These are phyloP conservation scores for Palloptera scutellata DNA, from an alignment of 2,888 invertebrate genomes.

Conservation along the genomic window DNA sequence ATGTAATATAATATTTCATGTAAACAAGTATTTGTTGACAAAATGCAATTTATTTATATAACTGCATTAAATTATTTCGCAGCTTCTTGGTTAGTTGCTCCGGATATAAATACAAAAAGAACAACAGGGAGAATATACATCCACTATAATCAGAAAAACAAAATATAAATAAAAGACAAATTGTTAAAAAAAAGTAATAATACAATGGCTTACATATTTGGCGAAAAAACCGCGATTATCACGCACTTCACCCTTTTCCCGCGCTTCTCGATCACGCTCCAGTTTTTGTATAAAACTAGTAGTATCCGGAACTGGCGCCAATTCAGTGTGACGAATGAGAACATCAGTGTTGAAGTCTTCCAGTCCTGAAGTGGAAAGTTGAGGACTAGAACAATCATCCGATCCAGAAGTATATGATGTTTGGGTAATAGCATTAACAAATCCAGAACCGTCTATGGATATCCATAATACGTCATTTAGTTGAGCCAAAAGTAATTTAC, in stretches of 20 bases:
- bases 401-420: constrained; percentile 67
- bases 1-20: too few species aligned
- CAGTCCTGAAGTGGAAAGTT: constrained; percentile 59
- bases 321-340: constrained; percentile 79
- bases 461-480: constrained; percentile 81
- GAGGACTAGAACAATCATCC: constrained; percentile 43
- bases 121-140: constrained; percentile 97
- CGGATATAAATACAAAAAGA: constrained; percentile 88
- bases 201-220: constrained; percentile 86
- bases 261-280: constrained; percentile 88
- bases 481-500: constrained; percentile 77
- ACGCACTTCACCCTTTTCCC: constrained; percentile 87
- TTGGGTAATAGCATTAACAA: constrained; percentile 75
- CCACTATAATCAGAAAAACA: constrained; percentile 78
- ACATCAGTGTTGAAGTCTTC: constrained; percentile 79
- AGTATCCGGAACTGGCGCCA: constrained; percentile 93
- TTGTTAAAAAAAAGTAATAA: constrained; percentile 28
- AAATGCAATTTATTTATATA: too few species aligned
- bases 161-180: background rate
- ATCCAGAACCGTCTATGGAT: constrained; percentile 81
- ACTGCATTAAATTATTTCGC: constrained; percentile 41
- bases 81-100: constrained; percentile 82
- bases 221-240: constrained; percentile 96
- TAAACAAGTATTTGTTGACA: too few species aligned
- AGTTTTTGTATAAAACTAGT: constrained; percentile 92